Evolutionary conservation across 2,797 vertebrate species (phyloP).

Genomic region (Tympanoctomys barrerae): DNA sequence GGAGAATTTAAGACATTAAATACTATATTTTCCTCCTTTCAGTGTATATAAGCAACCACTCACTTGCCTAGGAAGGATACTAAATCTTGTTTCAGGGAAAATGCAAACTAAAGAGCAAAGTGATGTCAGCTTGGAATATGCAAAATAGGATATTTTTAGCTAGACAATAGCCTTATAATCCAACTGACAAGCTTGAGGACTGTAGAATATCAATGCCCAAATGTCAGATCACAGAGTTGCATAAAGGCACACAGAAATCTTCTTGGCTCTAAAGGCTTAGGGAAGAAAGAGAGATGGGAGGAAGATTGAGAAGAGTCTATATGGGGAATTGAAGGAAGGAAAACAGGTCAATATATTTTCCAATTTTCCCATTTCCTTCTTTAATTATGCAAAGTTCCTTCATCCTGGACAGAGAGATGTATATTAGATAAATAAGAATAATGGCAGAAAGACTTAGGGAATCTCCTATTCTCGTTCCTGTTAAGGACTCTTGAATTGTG

Average conservation of each 20-base stretch:
- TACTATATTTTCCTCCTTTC: not conserved
- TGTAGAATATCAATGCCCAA: not conserved
- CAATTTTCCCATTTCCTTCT: not conserved
- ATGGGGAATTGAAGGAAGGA: not conserved
- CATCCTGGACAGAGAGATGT: not conserved
- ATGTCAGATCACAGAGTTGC: not conserved
- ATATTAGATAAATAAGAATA: not conserved
- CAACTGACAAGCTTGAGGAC: not conserved
- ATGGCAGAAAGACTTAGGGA: not conserved
- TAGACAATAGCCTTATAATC: not conserved
- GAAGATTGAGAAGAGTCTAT: not conserved
- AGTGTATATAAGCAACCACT: not conserved
- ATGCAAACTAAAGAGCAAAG: conserved; percentile 22
- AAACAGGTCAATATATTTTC: not conserved
- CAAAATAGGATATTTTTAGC: not conserved
- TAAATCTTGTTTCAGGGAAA: conserved; percentile 46
- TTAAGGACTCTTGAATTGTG: not conserved
- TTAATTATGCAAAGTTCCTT: not conserved
- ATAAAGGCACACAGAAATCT: not conserved
- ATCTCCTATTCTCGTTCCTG: not conserved
- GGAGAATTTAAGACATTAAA: conserved; percentile 2
- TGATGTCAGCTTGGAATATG: not conserved
- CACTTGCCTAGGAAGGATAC: not conserved
- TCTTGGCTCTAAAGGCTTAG: conserved; percentile 8
- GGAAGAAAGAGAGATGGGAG: not conserved